Evolutionary conservation across 2,888 invertebrate genomes (phyloP).

Genomic region (Pyrocoelia pectoralis): DNA sequence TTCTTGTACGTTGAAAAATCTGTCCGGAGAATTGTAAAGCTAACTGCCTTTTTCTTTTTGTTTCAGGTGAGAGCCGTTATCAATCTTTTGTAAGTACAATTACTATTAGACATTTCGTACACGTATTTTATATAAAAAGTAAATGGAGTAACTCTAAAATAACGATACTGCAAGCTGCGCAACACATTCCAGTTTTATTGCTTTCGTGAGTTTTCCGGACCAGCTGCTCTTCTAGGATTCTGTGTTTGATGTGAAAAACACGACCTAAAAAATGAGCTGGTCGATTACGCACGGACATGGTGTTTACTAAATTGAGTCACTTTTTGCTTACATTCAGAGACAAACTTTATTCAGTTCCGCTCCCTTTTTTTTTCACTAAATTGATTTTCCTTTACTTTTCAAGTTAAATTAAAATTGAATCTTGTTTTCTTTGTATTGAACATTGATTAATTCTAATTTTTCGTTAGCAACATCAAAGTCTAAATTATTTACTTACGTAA

Average conservation of each 20-base stretch:
- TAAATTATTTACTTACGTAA: too few relatives aligned
- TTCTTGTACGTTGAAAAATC: too few relatives aligned
- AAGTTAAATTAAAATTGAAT: not conserved
- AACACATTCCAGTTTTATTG: constrained; percentile 43
- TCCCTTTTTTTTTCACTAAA: not conserved
- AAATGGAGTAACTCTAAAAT: constrained; percentile 34
- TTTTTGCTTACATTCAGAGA: constrained; percentile 25
- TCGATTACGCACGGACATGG: constrained; percentile 32
- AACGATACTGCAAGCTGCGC: constrained; percentile 40
- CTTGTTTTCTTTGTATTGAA: not conserved
- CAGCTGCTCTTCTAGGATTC: constrained; percentile 31
- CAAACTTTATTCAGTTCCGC: constrained; percentile 6
- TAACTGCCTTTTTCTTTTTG: constrained; percentile 2
- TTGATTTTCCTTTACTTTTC: constrained; percentile 3
- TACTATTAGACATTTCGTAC: constrained; percentile 22
- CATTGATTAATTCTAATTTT: too few relatives aligned
- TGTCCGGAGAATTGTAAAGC: not conserved
- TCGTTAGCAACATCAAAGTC: too few relatives aligned
- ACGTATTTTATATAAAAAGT: constrained; percentile 33
- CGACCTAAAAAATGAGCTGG: constrained; percentile 33
- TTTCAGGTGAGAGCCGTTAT: not conserved
- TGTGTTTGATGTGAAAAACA: constrained; percentile 34
- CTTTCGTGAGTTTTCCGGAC: constrained; percentile 41
- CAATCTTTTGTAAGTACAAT: constrained; percentile 18
- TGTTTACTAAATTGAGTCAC: constrained; percentile 35